Conservation (phyloP, 2,888 invertebrate species). For the Pediacus dermestoides region DNA sequence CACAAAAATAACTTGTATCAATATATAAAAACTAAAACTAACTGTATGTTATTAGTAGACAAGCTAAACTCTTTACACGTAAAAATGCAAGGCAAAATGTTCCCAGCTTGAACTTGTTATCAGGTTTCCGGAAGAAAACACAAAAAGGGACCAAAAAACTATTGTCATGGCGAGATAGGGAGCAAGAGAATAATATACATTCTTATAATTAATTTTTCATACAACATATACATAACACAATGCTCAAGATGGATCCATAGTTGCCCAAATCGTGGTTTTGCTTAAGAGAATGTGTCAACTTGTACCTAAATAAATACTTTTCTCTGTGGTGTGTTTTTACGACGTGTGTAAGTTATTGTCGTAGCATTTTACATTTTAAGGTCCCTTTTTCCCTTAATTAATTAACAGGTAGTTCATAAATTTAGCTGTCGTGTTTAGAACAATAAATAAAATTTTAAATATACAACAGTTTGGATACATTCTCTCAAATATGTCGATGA, state of each 20-base stretch:
- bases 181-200: too few relatives aligned
- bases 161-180: too few relatives aligned
- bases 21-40: slow-evolving; percentile 24
- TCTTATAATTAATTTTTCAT: too few relatives aligned
- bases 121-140: slow-evolving; percentile 11
- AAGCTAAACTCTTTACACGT: slow-evolving; percentile 30
- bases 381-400: slow-evolving; percentile 27
- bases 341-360: too few relatives aligned
- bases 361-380: slow-evolving; percentile 25
- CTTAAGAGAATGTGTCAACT: too few relatives aligned
- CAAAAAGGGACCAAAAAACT: slow-evolving; percentile 15
- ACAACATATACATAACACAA: too few relatives aligned
- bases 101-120: slow-evolving; percentile 21
- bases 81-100: slow-evolving; percentile 36
- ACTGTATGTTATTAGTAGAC: slow-evolving; percentile 23
- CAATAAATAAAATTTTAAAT: slow-evolving; percentile 37
- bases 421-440: slow-evolving; percentile 24
- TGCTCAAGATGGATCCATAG: too few relatives aligned
- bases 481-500: slow-evolving; percentile 17
- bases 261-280: too few relatives aligned
- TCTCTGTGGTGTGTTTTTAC: too few relatives aligned
- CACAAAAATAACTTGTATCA: slow-evolving; percentile 15
- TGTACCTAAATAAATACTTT: too few relatives aligned
- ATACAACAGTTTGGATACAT: slow-evolving; percentile 32
- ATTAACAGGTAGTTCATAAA: slow-evolving; percentile 25